These are phyloP conservation scores for Magallana gigas DNA, from an alignment of 1,140 invertebrate species.

Conservation along the genomic window DNA sequence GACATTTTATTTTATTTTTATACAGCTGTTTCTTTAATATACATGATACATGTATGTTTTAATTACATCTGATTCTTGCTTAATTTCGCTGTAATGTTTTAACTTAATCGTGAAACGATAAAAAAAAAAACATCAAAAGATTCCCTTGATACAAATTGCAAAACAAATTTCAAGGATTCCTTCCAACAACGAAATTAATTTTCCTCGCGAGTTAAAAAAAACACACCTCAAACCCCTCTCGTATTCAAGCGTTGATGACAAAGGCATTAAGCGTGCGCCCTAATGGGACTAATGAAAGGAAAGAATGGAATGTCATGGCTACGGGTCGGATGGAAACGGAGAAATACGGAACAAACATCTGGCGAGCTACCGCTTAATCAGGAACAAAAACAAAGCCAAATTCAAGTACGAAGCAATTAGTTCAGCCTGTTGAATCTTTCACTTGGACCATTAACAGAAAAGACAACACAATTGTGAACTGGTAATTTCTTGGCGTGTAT, in stretches of 20 bases:
- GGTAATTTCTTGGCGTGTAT: background rate
- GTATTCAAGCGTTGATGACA: background rate
- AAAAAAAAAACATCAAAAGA: too few relatives aligned
- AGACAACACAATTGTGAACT: background rate
- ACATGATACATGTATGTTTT: too few relatives aligned
- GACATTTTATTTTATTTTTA: too few relatives aligned
- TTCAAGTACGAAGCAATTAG: conserved; percentile 23
- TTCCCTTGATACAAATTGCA: too few relatives aligned
- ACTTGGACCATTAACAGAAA: conserved; percentile 32
- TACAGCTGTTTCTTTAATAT: too few relatives aligned
- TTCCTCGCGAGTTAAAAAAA: too few relatives aligned
- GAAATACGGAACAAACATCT: conserved; percentile 18
- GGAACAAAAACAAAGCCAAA: background rate
- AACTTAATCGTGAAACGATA: too few relatives aligned
- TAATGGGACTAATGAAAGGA: background rate
- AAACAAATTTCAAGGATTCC: background rate
- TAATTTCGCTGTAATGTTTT: too few relatives aligned
- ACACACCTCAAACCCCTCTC: background rate
- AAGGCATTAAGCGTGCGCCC: background rate
- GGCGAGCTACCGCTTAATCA: background rate
- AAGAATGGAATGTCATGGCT: background rate
- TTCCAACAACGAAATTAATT: background rate
- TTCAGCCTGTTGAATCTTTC: conserved; percentile 16
- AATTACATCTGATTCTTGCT: too few relatives aligned
- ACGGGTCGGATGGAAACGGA: background rate